Base-by-base conservation (phyloP, 2,888 invertebrate genomes). In the Torymus tubicola region DNA sequence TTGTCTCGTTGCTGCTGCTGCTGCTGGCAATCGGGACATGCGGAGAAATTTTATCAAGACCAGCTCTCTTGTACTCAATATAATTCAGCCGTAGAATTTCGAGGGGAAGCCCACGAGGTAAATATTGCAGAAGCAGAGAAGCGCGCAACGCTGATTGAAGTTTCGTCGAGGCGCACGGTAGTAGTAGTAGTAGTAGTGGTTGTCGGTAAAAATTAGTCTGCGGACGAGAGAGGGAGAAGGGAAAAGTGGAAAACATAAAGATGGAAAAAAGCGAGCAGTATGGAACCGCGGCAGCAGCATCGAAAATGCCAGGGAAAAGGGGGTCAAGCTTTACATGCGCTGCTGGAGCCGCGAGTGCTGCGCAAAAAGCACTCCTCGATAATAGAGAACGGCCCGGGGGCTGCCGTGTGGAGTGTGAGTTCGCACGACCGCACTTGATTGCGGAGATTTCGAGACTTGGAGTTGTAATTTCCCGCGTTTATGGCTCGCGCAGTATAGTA, bases 391-490 rank as follows among this genome's bases (percentile, higher is more conserved):
- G 63, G 16, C 31, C 31, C 55, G 18, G n/a, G n/a, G 31, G 31
- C 31, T 4, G 31, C 31, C 31, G 3, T 5, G 42, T 18, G 73
- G 71, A 21, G 83, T 82, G 65, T 5, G 71, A 83, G 81, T 69
- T 79, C 70, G 79, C 72, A 65, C 64, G 75, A 75, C 75, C 78
- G 82, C 78, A 78, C 77, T 74, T 72, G 80, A 80, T 79, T 74
- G 70, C 79, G 57, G 74, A 74, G 69, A 74, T 71, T 78, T 64
- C 70, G 71, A 61, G 74, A 77, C 58, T 42, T 69, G 64, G 68
- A 75, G 74, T 76, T 83, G 85, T 85, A 86, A 86, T 86, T 86
- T 86, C 85, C 84, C 85, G 81, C 83, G 82, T 83, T 84, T 81
- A 80, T 83, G 80, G 65, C 13, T 55, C 73, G 60, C 31, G 31